Base-by-base conservation (phyloP, 2,113 vertebrate species). In the Anguilla japonica region DNA sequence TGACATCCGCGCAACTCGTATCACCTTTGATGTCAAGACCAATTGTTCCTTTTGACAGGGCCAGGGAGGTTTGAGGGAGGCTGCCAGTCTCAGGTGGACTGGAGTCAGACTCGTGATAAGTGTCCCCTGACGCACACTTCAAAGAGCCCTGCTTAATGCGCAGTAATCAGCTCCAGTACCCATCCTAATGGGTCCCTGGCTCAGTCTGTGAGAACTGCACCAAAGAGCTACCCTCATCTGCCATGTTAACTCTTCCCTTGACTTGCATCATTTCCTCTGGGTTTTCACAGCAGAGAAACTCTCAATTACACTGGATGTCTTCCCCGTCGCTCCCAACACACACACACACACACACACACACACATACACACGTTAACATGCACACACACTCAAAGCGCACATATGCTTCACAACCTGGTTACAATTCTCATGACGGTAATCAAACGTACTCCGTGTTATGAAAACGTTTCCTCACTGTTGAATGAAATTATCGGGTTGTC, bases 101-200 rank as follows among this genome's bases (percentile, higher is more conserved):
- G 81, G 81, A 41, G 81, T 29, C 81, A 82, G 81, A 50, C 41
- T 34, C 26, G 79, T 50, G 81, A 41, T 50, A 29, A 43, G 41
- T n/a, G 7, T 82, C 41, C 50, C 81, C 41, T 29, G 81, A 50
- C 13, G 41, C n/a, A 13, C 26, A 26, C 41, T 41, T 50, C 18
- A 82, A 50, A 82, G 81, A 41, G 81, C 81, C 41, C 81, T 29
- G 41, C 22, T 82, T 82, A 82, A 82, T 82, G 16, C 53, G 81
- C 41, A 50, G 20, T 50, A 82, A 82, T 82, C n/a, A 50, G 11
- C 9, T 53, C 22, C 81, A 50, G 43, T 40, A 13, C 81, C 81
- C 40, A 41, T 43, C n/a, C 9, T 53, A 50, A 50, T 18, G 22
- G 81, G 18, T 53, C 81, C 41, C 81, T 15, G 81, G 81, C 22